These are phyloP conservation scores for Dicycla oo DNA, from an alignment of 2,888 invertebrate species.

Conservation along the genomic window DNA sequence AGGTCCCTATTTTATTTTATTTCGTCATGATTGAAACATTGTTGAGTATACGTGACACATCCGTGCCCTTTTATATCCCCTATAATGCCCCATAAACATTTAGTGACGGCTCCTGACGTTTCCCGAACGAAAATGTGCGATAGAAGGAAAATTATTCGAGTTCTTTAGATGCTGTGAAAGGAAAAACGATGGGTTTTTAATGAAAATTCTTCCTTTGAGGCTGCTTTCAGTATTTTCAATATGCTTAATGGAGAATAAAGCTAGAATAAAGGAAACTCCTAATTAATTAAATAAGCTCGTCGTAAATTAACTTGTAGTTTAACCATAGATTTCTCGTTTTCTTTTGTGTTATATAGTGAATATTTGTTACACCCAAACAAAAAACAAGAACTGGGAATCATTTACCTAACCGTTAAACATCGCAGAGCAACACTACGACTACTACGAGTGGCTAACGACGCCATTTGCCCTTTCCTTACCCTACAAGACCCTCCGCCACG, in stretches of 20 bases:
- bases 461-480: constrained; percentile 87
- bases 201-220: constrained; percentile 62
- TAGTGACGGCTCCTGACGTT: constrained; percentile 51
- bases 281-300: constrained; percentile 35
- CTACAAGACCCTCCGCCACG: constrained; percentile 96
- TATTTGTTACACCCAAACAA: not conserved
- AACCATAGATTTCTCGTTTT: not conserved
- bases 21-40: constrained; percentile 58
- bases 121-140: constrained; percentile 42
- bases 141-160: constrained; percentile 56
- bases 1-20: constrained; percentile 45
- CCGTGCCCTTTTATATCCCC: constrained; percentile 53
- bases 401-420: constrained; percentile 37
- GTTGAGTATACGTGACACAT: constrained; percentile 55
- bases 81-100: constrained; percentile 54
- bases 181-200: constrained; percentile 55
- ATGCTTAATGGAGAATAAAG: constrained; percentile 11
- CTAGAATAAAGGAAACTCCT: constrained; percentile 14
- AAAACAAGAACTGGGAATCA: constrained; percentile 11
- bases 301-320: not conserved
- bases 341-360: not conserved
- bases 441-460: constrained; percentile 54
- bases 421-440: constrained; percentile 21
- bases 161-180: constrained; percentile 47
- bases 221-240: constrained; percentile 41